These are phyloP conservation scores for Conus betulinus DNA, from an alignment of 1,140 invertebrate species.

Conservation along the genomic window DNA sequence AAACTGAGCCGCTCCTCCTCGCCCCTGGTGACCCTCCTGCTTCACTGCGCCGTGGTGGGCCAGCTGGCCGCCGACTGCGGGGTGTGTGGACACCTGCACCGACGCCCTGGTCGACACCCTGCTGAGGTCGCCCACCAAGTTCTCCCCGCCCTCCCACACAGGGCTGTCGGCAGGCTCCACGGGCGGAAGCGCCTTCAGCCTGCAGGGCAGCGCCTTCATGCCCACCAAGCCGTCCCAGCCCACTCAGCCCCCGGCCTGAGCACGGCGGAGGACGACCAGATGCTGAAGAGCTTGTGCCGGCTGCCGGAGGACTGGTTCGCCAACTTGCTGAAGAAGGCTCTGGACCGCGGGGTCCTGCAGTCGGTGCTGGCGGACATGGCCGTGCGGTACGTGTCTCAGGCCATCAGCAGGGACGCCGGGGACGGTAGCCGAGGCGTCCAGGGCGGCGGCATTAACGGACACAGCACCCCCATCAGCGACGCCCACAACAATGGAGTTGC, in stretches of 20 bases:
- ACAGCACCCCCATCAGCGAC: slow-evolving; percentile 28
- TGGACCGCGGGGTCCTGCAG: slow-evolving; percentile 58
- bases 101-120: slow-evolving; percentile 70
- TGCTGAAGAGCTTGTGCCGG: slow-evolving; percentile 47
- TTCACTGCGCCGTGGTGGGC: slow-evolving; percentile 60
- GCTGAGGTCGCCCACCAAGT: slow-evolving; percentile 63
- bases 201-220: slow-evolving; percentile 46
- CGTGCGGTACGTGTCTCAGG: slow-evolving; percentile 55
- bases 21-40: slow-evolving; percentile 59
- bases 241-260: not conserved
- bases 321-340: slow-evolving; percentile 55
- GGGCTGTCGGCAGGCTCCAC: not conserved
- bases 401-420: slow-evolving; percentile 52
- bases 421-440: slow-evolving; percentile 1
- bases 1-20: slow-evolving; percentile 64
- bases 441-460: slow-evolving; percentile 20
- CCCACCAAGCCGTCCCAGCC: slow-evolving; percentile 46
- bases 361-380: slow-evolving; percentile 58
- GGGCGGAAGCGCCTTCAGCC: not conserved
- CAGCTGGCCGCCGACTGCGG: slow-evolving; percentile 63
- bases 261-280: slow-evolving; percentile 43
- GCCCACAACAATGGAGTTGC: not conserved
- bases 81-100: slow-evolving; percentile 60
- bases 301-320: slow-evolving; percentile 67
- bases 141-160: slow-evolving; percentile 19